A percentile compares a stretch with the other conserved stretches of the same genome.
These are phyloP conservation scores for Harpegnathos saltator DNA, from an alignment of 1,140 invertebrate genomes.

Conservation along the genomic window DNA sequence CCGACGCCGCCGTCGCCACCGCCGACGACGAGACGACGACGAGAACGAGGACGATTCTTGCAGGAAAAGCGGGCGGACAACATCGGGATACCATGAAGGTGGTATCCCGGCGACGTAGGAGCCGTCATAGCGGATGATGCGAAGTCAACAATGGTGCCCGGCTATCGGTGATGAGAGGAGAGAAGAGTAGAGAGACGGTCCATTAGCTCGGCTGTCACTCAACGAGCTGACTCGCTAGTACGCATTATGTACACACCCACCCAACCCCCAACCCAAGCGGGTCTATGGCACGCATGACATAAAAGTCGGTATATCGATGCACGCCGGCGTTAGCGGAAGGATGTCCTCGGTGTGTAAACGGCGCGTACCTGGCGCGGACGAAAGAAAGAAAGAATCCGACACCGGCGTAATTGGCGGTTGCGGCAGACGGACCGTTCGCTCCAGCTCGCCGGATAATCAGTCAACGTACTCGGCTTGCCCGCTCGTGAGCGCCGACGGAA, in stretches of 20 bases:
- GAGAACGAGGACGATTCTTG: constrained; percentile 37
- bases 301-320: constrained; percentile 43
- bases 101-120: constrained; percentile 37
- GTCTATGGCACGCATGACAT: constrained; percentile 25
- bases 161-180: constrained; percentile 64
- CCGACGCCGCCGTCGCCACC: no score
- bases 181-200: constrained; percentile 68
- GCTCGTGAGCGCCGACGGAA: no score
- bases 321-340: constrained; percentile 16
- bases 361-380: neutral
- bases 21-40: no score
- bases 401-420: neutral
- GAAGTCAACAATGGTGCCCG: constrained; percentile 77
- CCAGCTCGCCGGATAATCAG: no score
- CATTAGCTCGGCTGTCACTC: constrained; percentile 78
- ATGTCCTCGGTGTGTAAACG: constrained; percentile 17
- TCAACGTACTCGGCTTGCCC: no score
- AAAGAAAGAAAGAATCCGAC: neutral
- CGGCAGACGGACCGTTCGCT: neutral
- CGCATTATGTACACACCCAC: constrained; percentile 70
- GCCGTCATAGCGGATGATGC: constrained; percentile 70
- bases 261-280: neutral
- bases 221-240: constrained; percentile 65
- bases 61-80: constrained; percentile 37
- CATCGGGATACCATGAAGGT: neutral